These are phyloP conservation scores for Notothenia rossii DNA, from an alignment of 2,113 vertebrate species.

Conservation along the genomic window DNA sequence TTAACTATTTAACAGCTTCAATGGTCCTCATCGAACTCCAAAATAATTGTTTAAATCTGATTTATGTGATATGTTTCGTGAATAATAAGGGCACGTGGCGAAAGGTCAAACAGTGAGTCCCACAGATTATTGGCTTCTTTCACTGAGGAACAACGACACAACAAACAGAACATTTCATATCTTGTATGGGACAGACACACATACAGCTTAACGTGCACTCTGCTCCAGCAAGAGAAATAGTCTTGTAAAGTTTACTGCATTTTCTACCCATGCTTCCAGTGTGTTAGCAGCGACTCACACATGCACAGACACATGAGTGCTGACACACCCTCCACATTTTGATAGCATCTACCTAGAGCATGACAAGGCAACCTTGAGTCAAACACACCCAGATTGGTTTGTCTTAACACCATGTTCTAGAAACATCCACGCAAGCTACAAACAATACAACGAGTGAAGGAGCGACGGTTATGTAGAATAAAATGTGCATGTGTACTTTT, in stretches of 20 bases:
- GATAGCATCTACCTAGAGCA: slow-evolving; percentile 18
- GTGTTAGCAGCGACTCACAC: slow-evolving; percentile 3
- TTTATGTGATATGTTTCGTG: not conserved
- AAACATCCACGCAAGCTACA: slow-evolving; percentile 17
- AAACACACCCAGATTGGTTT: slow-evolving; percentile 44
- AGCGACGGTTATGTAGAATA: not conserved
- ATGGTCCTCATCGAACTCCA: not conserved
- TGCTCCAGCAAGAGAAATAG: not conserved
- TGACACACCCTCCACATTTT: slow-evolving; percentile 46
- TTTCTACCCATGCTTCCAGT: not conserved
- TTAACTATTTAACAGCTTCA: not conserved
- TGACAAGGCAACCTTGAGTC: slow-evolving; percentile 25
- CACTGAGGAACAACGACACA: not conserved
- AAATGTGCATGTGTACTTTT: not conserved
- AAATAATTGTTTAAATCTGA: not conserved
- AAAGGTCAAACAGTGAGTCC: slow-evolving; percentile 2
- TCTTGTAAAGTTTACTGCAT: not conserved
- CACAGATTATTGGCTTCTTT: not conserved
- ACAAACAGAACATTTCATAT: not conserved
- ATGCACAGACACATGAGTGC: not conserved
- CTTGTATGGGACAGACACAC: not conserved
- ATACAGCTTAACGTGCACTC: not conserved
- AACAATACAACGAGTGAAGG: not conserved
- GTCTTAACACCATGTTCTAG: not conserved
- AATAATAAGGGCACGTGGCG: not conserved